Conservation (phyloP, 2,888 invertebrate genomes). For the Parnassius smintheus region DNA sequence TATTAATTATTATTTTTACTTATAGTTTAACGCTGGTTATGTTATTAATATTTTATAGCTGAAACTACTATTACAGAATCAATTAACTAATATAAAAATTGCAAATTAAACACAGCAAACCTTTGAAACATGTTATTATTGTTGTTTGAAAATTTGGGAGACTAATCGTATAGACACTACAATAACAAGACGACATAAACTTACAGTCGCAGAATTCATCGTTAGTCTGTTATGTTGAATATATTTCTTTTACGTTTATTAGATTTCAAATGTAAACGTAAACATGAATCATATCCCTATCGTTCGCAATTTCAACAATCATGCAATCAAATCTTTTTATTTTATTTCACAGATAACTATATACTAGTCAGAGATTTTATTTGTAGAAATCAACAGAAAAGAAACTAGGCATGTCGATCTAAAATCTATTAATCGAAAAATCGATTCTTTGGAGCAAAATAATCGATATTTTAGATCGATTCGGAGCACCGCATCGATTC, state of each 20-base stretch:
- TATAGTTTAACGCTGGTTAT: background rate
- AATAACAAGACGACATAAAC: conserved; percentile 36
- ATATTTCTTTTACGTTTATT: conserved; percentile 27
- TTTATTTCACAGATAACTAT: no score
- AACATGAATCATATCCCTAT: conserved; percentile 18
- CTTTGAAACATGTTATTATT: background rate
- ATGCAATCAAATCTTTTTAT: no score
- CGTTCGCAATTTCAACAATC: background rate
- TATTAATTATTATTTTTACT: no score
- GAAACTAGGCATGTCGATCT: no score
- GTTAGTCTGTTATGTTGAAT: conserved; percentile 47
- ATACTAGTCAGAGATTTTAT: no score
- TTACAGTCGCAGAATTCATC: conserved; percentile 76
- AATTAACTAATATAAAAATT: background rate
- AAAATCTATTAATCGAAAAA: no score
- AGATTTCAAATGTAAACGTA: conserved; percentile 11
- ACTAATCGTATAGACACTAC: background rate
- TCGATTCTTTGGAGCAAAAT: no score
- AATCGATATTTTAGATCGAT: no score
- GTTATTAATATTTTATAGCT: conserved; percentile 9
- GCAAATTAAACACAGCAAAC: conserved; percentile 44
- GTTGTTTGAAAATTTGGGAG: background rate
- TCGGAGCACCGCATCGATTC: no score
- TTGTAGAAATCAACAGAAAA: no score
- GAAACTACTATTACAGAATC: background rate